These are phyloP conservation scores for Meandrusa payeni DNA, from an alignment of 2,888 invertebrate species.

Conservation along the genomic window DNA sequence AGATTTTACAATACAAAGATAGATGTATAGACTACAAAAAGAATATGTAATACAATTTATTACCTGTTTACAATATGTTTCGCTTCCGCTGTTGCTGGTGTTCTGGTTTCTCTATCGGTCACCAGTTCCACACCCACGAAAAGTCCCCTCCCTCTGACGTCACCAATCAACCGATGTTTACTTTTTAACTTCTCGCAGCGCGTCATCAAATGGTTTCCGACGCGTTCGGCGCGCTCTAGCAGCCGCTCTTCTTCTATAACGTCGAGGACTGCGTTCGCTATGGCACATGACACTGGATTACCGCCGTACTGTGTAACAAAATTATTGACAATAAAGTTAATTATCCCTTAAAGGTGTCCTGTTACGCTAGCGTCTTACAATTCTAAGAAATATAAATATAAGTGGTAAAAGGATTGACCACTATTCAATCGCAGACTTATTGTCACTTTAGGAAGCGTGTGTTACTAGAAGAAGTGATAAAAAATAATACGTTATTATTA, in stretches of 20 bases:
- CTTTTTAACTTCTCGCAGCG: slow-evolving; percentile 85
- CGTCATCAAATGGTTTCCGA: slow-evolving; percentile 90
- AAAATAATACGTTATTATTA: too few species aligned
- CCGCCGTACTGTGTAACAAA: slow-evolving; percentile 92
- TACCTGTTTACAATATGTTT: slow-evolving; percentile 86
- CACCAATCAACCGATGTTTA: slow-evolving; percentile 91
- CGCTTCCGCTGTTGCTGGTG: slow-evolving; percentile 92
- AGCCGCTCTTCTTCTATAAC: slow-evolving; percentile 94
- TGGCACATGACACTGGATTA: slow-evolving; percentile 98
- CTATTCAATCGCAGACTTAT: too few species aligned
- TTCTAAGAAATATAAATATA: too few species aligned
- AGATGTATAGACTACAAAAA: too few species aligned
- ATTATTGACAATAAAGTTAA: background rate
- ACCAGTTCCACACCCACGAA: slow-evolving; percentile 98
- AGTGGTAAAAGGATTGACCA: too few species aligned
- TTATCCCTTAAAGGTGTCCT: too few species aligned
- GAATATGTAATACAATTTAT: background rate
- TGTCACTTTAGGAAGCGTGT: too few species aligned
- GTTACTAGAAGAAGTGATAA: too few species aligned
- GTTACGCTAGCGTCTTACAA: too few species aligned
- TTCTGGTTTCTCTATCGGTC: slow-evolving; percentile 85
- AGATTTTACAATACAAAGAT: too few species aligned
- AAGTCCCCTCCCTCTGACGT: slow-evolving; percentile 93
- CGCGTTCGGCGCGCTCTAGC: slow-evolving; percentile 88
- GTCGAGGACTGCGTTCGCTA: slow-evolving; percentile 96